Conservation (phyloP, 1,140 invertebrate genomes). For the Lanistes nyassanus region DNA sequence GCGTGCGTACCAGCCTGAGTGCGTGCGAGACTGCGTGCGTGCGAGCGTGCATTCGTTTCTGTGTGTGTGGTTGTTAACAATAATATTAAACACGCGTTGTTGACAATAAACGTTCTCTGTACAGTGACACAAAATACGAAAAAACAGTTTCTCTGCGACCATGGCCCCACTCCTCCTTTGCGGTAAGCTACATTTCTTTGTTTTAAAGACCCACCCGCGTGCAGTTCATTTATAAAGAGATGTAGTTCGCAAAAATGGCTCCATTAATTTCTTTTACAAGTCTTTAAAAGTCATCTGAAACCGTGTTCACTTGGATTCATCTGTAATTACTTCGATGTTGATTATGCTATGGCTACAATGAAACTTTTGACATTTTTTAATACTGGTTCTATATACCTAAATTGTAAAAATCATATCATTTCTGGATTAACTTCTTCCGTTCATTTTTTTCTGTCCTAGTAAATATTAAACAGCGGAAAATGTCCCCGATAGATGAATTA, state of each 20-base stretch:
- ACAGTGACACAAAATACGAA: slow-evolving; percentile 19
- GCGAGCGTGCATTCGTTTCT: background rate
- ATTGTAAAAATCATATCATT: background rate
- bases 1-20: background rate
- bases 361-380: background rate
- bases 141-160: slow-evolving; percentile 16
- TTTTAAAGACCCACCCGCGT: too few relatives aligned
- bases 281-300: too few relatives aligned
- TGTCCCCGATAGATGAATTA: too few relatives aligned
- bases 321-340: too few relatives aligned
- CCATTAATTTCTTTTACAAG: too few relatives aligned
- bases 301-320: too few relatives aligned
- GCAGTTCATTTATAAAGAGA: too few relatives aligned
- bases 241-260: too few relatives aligned
- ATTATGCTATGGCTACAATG: slow-evolving; percentile 4
- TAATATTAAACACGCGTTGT: too few relatives aligned
- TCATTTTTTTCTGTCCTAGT: too few relatives aligned
- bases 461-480: too few relatives aligned
- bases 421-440: too few relatives aligned
- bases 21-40: background rate
- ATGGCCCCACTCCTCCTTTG: slow-evolving; percentile 11
- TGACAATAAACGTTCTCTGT: background rate
- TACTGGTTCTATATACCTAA: background rate
- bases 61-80: slow-evolving; percentile 11
- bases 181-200: background rate